Evolutionary conservation across 1,140 invertebrate genomes (phyloP).

Genomic region (Drosophila albomicans): DNA sequence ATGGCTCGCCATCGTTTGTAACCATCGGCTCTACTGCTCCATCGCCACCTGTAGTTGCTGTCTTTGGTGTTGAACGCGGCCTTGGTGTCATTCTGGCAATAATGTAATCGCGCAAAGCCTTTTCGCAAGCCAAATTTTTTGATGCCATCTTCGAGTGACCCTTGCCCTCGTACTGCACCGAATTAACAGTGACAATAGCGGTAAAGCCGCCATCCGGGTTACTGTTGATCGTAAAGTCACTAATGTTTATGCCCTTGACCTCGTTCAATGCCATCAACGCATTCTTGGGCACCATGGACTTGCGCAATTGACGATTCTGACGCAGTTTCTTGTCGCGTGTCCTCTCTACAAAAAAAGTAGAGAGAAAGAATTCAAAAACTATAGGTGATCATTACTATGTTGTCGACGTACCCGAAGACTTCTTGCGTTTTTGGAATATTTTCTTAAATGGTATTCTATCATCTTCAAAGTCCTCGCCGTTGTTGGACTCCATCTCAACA

Average conservation of each 20-base stretch:
- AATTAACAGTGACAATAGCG: slow-evolving; percentile 78
- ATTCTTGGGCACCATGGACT: slow-evolving; percentile 91
- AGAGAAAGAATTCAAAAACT: background rate
- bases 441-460: slow-evolving; percentile 82
- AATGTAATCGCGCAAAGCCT: slow-evolving; percentile 89
- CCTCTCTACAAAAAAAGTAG: slow-evolving; percentile 50
- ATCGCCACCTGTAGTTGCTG: slow-evolving; percentile 23
- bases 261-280: slow-evolving; percentile 95
- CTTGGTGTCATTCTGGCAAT: slow-evolving; percentile 88
- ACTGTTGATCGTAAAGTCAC: slow-evolving; percentile 78
- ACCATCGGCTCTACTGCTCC: slow-evolving; percentile 44
- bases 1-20: slow-evolving; percentile 31
- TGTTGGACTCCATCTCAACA: background rate
- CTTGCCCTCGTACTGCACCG: slow-evolving; percentile 76
- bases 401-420: slow-evolving; percentile 71
- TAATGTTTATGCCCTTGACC: slow-evolving; percentile 86
- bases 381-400: background rate
- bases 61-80: slow-evolving; percentile 44
- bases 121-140: slow-evolving; percentile 89
- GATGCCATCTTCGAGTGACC: slow-evolving; percentile 86
- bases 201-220: slow-evolving; percentile 76
- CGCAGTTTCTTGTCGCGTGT: slow-evolving; percentile 87
- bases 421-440: slow-evolving; percentile 80
- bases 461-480: slow-evolving; percentile 26
- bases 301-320: slow-evolving; percentile 89